Percentiles rank a stretch among this genome's conserved stretches.
Conservation (phyloP, 1,140 invertebrate genomes). For the Drosophila ohnishii region DNA sequence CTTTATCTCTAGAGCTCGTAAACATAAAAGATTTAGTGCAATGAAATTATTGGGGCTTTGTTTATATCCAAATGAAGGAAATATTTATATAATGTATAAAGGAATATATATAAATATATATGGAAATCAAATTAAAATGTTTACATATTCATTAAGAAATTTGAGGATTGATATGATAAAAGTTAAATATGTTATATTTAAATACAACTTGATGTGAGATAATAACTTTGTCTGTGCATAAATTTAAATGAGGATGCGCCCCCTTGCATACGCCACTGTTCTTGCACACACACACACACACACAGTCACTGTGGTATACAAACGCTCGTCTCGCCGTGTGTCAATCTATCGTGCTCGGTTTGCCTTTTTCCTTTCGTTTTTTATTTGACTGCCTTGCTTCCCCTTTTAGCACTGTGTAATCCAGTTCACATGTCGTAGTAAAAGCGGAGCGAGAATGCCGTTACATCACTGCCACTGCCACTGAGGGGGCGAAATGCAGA, state of each 20-base stretch:
- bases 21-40: not conserved
- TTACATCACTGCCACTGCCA: slow-evolving; percentile 31
- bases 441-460: slow-evolving; percentile 15
- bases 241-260: not conserved
- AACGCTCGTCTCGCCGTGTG: slow-evolving; percentile 8
- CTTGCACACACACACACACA: not conserved
- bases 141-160: not conserved
- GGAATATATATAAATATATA: no score
- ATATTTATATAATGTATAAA: no score
- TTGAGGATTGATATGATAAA: not conserved
- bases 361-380: slow-evolving; percentile 17
- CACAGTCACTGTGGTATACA: not conserved
- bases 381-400: slow-evolving; percentile 10
- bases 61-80: not conserved
- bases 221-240: not conserved
- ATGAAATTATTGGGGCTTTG: no score
- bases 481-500: slow-evolving; percentile 4
- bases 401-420: slow-evolving; percentile 21
- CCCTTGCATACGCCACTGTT: slow-evolving; percentile 1
- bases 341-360: slow-evolving; percentile 6
- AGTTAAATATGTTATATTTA: not conserved
- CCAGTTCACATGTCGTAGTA: slow-evolving; percentile 25
- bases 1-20: not conserved
- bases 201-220: no score
- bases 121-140: no score